These are phyloP conservation scores for Rapana venosa DNA, from an alignment of 2,888 invertebrate genomes.

Conservation along the genomic window DNA sequence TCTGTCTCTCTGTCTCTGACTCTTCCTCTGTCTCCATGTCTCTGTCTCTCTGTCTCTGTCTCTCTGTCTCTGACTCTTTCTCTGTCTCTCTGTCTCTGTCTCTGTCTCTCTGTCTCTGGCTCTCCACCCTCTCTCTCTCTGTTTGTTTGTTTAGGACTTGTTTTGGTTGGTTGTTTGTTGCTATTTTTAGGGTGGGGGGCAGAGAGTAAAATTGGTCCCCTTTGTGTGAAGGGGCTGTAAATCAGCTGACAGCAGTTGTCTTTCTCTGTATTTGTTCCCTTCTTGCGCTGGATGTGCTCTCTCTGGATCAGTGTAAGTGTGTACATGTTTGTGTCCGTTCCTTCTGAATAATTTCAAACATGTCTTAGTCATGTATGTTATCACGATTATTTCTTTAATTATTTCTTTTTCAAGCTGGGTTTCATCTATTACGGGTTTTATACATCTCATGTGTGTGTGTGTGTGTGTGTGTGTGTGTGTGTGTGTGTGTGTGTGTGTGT, in stretches of 20 bases:
- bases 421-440: neutral
- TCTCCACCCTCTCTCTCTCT: slow-evolving; percentile 20
- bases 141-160: too few species aligned
- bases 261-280: too few species aligned
- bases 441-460: neutral
- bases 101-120: neutral
- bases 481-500: neutral
- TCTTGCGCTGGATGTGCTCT: neutral
- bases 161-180: too few species aligned
- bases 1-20: neutral
- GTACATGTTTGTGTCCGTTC: neutral
- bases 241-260: too few species aligned
- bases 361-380: too few species aligned
- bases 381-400: too few species aligned
- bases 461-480: slow-evolving; percentile 17
- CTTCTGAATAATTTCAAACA: too few species aligned
- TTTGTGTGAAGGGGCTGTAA: too few species aligned
- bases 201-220: too few species aligned
- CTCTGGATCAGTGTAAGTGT: neutral
- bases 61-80: neutral
- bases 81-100: neutral
- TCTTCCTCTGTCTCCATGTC: neutral
- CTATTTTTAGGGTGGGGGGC: too few species aligned
- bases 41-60: neutral
- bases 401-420: too few species aligned